These are phyloP conservation scores for Caenorhabditis brenneri DNA, from an alignment of 1,140 invertebrate genomes.

Conservation along the genomic window DNA sequence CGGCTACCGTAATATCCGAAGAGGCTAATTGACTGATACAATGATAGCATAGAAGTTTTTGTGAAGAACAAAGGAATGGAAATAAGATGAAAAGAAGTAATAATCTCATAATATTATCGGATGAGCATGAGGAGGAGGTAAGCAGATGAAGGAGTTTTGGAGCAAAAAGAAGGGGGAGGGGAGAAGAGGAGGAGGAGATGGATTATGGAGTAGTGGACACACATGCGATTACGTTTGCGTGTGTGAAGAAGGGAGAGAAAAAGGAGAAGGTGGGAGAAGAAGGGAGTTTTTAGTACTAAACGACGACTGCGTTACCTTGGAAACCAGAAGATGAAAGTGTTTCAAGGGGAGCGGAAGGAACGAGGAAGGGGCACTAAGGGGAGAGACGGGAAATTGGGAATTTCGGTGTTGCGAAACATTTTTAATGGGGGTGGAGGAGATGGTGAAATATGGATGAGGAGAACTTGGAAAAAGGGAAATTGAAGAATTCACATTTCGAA, in stretches of 20 bases:
- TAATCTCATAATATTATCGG: constrained; percentile 40
- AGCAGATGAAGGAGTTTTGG: too few species aligned
- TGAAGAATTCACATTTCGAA: too few species aligned
- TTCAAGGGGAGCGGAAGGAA: too few species aligned
- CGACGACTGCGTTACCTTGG: not conserved
- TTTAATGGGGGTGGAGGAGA: too few species aligned
- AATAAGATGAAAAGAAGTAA: not conserved
- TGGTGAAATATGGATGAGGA: too few species aligned
- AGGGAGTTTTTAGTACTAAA: not conserved
- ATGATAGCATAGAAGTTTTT: constrained; percentile 21
- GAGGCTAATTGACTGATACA: not conserved
- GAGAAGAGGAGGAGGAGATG: not conserved
- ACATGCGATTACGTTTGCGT: constrained; percentile 35
- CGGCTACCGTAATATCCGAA: not conserved
- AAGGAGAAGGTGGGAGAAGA: too few species aligned
- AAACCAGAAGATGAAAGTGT: not conserved
- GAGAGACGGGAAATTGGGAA: too few species aligned
- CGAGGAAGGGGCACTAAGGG: too few species aligned
- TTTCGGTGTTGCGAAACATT: too few species aligned
- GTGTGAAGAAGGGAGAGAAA: not conserved
- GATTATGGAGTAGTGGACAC: not conserved
- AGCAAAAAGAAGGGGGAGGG: too few species aligned
- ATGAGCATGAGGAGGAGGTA: constrained; percentile 20
- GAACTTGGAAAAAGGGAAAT: too few species aligned
- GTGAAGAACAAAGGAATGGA: not conserved